A percentile compares a stretch with the other conserved stretches of the same genome.
These are phyloP conservation scores for Caenorhabditis virilis DNA, from an alignment of 2,888 invertebrate genomes.

Conservation along the genomic window DNA sequence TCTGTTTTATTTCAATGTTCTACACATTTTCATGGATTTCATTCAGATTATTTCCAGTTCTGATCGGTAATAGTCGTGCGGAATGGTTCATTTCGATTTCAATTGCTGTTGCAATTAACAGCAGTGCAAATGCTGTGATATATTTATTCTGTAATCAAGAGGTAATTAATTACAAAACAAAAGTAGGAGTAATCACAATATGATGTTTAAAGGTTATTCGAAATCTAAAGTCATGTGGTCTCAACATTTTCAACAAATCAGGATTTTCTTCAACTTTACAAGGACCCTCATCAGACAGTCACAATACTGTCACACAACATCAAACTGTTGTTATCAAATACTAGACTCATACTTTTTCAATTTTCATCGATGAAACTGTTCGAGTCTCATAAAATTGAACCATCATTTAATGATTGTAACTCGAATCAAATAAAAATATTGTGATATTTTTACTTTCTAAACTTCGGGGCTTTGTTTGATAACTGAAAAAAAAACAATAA, in stretches of 20 bases:
- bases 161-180: constrained; percentile 20
- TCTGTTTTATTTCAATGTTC: constrained; percentile 45
- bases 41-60: constrained; percentile 42
- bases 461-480: too few relatives aligned
- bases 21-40: constrained; percentile 48
- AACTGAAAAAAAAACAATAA: too few relatives aligned
- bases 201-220: not conserved
- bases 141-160: constrained; percentile 45
- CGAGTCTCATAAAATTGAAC: too few relatives aligned
- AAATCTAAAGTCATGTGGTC: not conserved
- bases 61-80: constrained; percentile 28
- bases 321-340: too few relatives aligned
- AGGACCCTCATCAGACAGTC: too few relatives aligned
- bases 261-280: not conserved
- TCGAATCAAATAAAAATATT: too few relatives aligned
- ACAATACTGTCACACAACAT: too few relatives aligned
- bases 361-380: too few relatives aligned
- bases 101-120: constrained; percentile 41
- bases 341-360: too few relatives aligned
- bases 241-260: not conserved
- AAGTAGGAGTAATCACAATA: too few relatives aligned
- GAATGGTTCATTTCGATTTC: constrained; percentile 39
- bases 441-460: too few relatives aligned
- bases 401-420: too few relatives aligned
- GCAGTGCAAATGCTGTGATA: constrained; percentile 41